Evolutionary conservation across 2,888 invertebrate species (phyloP).

Genomic region (Masnerella sp.): DNA sequence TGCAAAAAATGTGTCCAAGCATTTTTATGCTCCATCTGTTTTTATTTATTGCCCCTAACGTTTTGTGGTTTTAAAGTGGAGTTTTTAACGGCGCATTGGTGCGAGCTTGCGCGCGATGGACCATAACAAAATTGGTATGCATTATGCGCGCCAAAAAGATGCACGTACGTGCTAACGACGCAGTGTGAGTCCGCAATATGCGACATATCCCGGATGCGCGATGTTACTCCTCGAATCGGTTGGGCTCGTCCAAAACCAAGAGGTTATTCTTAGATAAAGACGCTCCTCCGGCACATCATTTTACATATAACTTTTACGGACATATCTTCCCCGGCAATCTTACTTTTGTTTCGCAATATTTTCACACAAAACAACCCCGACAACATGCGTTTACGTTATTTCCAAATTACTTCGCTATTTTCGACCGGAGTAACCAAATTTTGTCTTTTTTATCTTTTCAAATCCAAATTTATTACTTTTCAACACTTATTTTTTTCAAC

Average conservation of each 20-base stretch:
- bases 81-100: constrained; percentile 13
- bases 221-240: constrained; percentile 48
- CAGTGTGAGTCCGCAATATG: constrained; percentile 44
- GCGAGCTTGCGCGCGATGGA: constrained; percentile 38
- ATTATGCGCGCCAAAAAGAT: constrained; percentile 46
- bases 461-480: not conserved
- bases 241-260: constrained; percentile 48
- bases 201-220: constrained; percentile 58
- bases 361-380: constrained; percentile 31
- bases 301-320: constrained; percentile 53
- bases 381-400: constrained; percentile 15
- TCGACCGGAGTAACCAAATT: constrained; percentile 2
- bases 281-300: constrained; percentile 51
- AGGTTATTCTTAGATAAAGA: constrained; percentile 54
- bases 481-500: no score
- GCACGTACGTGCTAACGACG: constrained; percentile 45
- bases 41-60: no score
- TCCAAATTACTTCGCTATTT: constrained; percentile 30
- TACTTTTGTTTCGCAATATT: constrained; percentile 54
- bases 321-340: constrained; percentile 51
- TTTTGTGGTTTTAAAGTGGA: constrained; percentile 13
- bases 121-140: constrained; percentile 56
- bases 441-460: not conserved
- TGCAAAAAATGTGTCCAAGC: no score
- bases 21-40: no score